A percentile compares a stretch with the other conserved stretches of the same genome.
Evolutionary conservation across 2,888 invertebrate species (phyloP).

Genomic region (Pinctada fucata): DNA sequence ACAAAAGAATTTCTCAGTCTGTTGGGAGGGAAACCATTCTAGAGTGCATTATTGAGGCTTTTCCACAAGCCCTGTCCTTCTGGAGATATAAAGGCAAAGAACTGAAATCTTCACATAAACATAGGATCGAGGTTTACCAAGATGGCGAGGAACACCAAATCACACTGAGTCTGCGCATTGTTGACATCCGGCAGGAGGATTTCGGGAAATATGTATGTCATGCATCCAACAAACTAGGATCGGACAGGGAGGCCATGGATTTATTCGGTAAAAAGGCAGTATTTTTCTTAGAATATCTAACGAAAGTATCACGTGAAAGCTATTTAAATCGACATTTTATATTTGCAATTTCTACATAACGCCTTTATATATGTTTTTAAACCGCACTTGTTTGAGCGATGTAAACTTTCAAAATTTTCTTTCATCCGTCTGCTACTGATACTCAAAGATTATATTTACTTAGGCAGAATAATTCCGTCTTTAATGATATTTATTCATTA

Average conservation of each 20-base stretch:
- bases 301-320: too few relatives aligned
- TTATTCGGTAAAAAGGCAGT: conserved; percentile 54
- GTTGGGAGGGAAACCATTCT: conserved; percentile 67
- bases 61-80: conserved; percentile 64
- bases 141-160: conserved; percentile 54
- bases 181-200: conserved; percentile 51
- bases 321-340: too few relatives aligned
- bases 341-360: too few relatives aligned
- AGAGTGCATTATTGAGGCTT: conserved; percentile 69
- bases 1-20: conserved; percentile 65
- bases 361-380: too few relatives aligned
- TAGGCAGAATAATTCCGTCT: too few relatives aligned
- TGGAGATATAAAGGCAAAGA: conserved; percentile 60
- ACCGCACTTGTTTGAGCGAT: too few relatives aligned
- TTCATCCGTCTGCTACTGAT: too few relatives aligned
- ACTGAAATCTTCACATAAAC: conserved; percentile 36
- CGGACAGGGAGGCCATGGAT: conserved; percentile 48
- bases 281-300: too few relatives aligned
- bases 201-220: conserved; percentile 63
- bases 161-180: conserved; percentile 57
- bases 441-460: too few relatives aligned
- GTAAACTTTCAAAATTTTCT: too few relatives aligned
- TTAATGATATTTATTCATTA: too few relatives aligned
- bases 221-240: conserved; percentile 57
- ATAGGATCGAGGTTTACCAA: conserved; percentile 61